These are phyloP conservation scores for Furcula furcula DNA, from an alignment of 2,888 invertebrate species.

Conservation along the genomic window DNA sequence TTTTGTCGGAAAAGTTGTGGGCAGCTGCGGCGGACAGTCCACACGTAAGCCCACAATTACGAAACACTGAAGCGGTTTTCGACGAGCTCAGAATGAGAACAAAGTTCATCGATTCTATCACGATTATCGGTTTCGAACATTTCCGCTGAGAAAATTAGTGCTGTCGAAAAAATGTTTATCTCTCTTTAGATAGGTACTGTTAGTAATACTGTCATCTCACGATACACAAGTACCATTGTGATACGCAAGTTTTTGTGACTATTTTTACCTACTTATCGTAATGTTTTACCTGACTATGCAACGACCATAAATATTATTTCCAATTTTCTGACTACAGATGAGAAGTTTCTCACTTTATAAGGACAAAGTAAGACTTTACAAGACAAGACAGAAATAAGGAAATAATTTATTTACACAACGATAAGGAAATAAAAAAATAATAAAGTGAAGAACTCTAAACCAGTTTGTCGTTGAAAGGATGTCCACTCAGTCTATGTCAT, in stretches of 20 bases:
- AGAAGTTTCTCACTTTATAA: too few species aligned
- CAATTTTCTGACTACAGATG: too few species aligned
- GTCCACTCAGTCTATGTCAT: too few species aligned
- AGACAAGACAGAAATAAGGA: too few species aligned
- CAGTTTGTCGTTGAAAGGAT: too few species aligned
- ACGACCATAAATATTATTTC: too few species aligned
- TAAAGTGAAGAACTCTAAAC: too few species aligned
- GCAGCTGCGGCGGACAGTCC: conserved; percentile 68
- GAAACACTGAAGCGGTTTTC: conserved; percentile 72
- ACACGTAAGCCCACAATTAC: conserved; percentile 81
- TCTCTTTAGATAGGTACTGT: conserved; percentile 11
- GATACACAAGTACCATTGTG: not conserved
- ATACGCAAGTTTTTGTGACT: not conserved
- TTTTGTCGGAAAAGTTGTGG: conserved; percentile 63
- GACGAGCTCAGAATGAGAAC: conserved; percentile 57
- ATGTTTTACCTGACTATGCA: not conserved
- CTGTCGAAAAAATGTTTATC: conserved; percentile 20
- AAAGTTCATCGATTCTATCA: conserved; percentile 72
- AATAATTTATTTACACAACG: too few species aligned
- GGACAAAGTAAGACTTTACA: too few species aligned
- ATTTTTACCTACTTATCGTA: not conserved
- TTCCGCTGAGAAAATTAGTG: conserved; percentile 36
- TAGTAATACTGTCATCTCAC: conserved; percentile 1
- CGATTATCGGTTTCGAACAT: conserved; percentile 57
- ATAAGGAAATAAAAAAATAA: too few species aligned